Evolutionary conservation across 2,113 vertebrate species (phyloP), one percentile per base, ranked within the genome.

Genomic region (Thomomys bottae): DNA sequence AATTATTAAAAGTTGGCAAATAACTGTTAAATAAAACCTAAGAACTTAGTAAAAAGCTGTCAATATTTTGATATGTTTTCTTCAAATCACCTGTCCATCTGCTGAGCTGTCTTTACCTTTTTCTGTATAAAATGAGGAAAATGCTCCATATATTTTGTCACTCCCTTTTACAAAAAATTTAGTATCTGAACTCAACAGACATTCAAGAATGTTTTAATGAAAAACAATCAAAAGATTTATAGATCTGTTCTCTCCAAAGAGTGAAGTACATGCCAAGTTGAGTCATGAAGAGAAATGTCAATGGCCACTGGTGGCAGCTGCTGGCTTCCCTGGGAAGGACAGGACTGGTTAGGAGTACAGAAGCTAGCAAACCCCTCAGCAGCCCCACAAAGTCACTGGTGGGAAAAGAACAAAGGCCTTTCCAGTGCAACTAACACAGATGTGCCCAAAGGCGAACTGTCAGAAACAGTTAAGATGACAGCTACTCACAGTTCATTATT

Each of bases 401-500:
- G 98, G 98, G 98, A 98, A 98, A 97, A 98, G 97, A 97, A 98
- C 98, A 98, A 98, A 98, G 98, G 98, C 98, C 98, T 98, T 97
- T 98, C 97, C 98, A 70, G 95, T 97, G 98, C 98, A 98, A 97
- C 97, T 98, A 98, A 98, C 98, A 98, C 99, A 99, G 99, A 99
- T 99, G 99, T 98, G 98, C 99, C 98, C 97, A 98, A 93, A 99
- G 99, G 98, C 97, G 98, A 98, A 98, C 98, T 99, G 99, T 99
- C 99, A 99, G 98, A 98, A 98, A 97, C 97, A 95, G 98, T 99
- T 99, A 99, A 97, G 97, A 97, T 99, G 99, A 99, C 98, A 98
- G 98, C 98, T 98, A 98, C 99, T 99, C 99, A 99, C 98, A 99
- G 99, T 99, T 99, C 98, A 99, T 99, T 99, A 99, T 99, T 99